Evolutionary conservation across 64 coral and sea anemone species (phyloP).

Genomic region (Porites lutea): DNA sequence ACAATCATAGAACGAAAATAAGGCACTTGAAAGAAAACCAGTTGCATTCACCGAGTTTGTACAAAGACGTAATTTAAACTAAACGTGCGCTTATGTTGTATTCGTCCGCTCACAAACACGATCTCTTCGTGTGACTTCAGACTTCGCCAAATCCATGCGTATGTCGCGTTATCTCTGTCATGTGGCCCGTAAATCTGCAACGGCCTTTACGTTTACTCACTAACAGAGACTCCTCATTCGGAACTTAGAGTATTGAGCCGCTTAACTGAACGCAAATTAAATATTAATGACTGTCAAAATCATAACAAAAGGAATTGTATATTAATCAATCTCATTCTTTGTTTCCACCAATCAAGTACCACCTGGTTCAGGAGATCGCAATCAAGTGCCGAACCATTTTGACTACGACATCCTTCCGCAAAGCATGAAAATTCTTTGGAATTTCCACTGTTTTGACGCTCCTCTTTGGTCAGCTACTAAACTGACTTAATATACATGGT

Average conservation of each 20-base stretch:
- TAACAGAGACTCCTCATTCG: neutral
- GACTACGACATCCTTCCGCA: too few species aligned
- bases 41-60: neutral
- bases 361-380: neutral
- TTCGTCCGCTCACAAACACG: neutral
- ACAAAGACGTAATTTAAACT: too few species aligned
- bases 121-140: neutral
- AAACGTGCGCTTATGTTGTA: neutral
- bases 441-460: too few species aligned
- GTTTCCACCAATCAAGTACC: neutral
- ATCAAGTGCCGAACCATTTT: neutral
- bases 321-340: neutral
- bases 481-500: too few species aligned
- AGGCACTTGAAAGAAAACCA: neutral
- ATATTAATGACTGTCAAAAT: constrained; percentile 20
- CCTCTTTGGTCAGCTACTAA: too few species aligned
- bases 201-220: neutral
- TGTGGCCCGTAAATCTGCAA: neutral
- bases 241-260: constrained; percentile 2
- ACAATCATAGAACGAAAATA: neutral
- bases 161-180: neutral
- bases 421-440: neutral
- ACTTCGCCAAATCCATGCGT: neutral
- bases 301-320: neutral
- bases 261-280: neutral